phyloP scores from a whole-genome alignment of 2,888 invertebrate genomes.

The Seladonia tumulorum region DNA sequence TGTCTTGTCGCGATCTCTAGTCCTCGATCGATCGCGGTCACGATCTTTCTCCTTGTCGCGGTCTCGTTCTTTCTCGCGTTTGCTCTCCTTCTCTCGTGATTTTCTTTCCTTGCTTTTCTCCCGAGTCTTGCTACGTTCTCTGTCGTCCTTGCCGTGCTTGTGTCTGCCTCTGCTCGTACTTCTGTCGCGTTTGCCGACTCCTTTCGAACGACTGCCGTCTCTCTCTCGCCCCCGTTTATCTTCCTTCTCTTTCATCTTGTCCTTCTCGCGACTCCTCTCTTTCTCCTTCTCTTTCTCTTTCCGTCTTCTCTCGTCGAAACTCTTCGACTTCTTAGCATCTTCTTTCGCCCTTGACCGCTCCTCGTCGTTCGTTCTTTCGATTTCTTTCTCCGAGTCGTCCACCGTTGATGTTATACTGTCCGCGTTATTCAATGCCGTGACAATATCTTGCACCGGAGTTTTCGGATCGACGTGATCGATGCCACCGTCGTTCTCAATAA shows the following conservation, averaged over 20 bases:
- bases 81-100: slow-evolving; percentile 75
- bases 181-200: slow-evolving; percentile 65
- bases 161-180: slow-evolving; percentile 72
- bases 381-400: slow-evolving; percentile 69
- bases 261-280: slow-evolving; percentile 69
- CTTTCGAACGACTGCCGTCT: slow-evolving; percentile 31
- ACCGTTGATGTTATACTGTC: slow-evolving; percentile 72
- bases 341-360: slow-evolving; percentile 35
- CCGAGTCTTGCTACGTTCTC: slow-evolving; percentile 75
- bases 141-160: slow-evolving; percentile 72
- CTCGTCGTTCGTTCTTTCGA: slow-evolving; percentile 47
- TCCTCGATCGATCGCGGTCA: slow-evolving; percentile 66
- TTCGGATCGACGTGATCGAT: slow-evolving; percentile 86
- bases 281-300: slow-evolving; percentile 74
- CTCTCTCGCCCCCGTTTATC: slow-evolving; percentile 35
- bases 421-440: slow-evolving; percentile 86
- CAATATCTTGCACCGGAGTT: slow-evolving; percentile 89
- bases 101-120: slow-evolving; percentile 78
- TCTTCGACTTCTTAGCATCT: slow-evolving; percentile 49
- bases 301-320: slow-evolving; percentile 69
- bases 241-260: slow-evolving; percentile 68
- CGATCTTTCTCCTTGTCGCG: slow-evolving; percentile 72
- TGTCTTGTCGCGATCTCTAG: slow-evolving; percentile 53
- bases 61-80: slow-evolving; percentile 73
- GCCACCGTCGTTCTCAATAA: slow-evolving; percentile 83